A percentile compares a stretch with the other conserved stretches of the same genome.
These are phyloP conservation scores for Trichomycterus rosablanca DNA, from an alignment of 2,113 vertebrate genomes.

Conservation along the genomic window DNA sequence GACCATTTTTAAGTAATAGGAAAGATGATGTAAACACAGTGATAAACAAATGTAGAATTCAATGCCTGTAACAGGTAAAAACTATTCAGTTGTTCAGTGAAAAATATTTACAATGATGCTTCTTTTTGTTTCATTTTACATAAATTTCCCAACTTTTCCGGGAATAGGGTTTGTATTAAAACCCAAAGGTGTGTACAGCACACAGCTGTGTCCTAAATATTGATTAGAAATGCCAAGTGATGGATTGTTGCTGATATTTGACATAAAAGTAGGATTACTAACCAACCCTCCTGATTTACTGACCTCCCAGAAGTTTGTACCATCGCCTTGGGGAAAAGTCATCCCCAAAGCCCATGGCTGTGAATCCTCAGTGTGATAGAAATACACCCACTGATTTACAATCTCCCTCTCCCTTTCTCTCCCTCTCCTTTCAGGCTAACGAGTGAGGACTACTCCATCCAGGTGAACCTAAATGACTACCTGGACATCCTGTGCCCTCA, in stretches of 20 bases:
- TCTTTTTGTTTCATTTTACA: no score
- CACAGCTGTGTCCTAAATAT: not conserved
- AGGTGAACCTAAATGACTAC: conserved; percentile 93
- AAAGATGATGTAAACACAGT: no score
- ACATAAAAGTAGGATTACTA: not conserved
- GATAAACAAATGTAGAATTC: no score
- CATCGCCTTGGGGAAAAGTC: conserved; percentile 21
- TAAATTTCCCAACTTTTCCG: no score
- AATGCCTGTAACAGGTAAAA: no score
- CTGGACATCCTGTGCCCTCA: conserved; percentile 95
- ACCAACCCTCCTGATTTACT: conserved; percentile 15
- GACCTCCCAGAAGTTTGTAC: conserved; percentile 24
- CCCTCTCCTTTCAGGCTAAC: conserved; percentile 72
- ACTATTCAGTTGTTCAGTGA: no score
- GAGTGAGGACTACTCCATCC: conserved; percentile 79
- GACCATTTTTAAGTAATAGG: no score
- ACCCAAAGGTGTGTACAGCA: no score
- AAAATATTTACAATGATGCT: no score
- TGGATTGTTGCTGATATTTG: conserved; percentile 35
- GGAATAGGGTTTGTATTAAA: no score
- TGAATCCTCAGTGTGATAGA: conserved; percentile 29
- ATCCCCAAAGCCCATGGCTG: conserved; percentile 21
- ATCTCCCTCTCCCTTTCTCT: conserved; percentile 1
- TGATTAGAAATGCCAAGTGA: not conserved
- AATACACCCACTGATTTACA: conserved; percentile 30